phyloP scores from a whole-genome alignment of 1,140 invertebrate species.

The Ericerus pela region DNA sequence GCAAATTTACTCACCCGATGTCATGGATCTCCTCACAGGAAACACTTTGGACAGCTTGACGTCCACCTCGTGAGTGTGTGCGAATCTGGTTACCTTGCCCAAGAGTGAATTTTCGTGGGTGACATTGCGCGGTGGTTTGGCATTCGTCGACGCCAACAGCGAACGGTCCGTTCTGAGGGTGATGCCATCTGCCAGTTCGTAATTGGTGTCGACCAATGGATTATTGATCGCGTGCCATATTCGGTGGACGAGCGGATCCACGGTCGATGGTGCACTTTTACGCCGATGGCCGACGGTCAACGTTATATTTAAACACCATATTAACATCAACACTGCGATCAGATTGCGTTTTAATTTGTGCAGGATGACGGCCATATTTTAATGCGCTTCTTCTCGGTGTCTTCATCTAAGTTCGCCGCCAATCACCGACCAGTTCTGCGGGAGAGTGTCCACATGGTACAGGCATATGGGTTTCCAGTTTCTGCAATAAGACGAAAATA shows the following conservation, averaged over 20 bases:
- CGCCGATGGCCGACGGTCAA: not conserved
- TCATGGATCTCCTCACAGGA: not conserved
- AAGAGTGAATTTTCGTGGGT: not conserved
- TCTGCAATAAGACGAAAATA: no score
- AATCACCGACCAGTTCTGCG: not conserved
- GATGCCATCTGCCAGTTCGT: not conserved
- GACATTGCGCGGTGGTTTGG: not conserved
- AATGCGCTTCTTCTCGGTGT: not conserved
- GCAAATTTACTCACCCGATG: not conserved
- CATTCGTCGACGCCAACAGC: not conserved
- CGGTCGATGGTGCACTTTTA: not conserved
- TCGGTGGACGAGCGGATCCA: not conserved
- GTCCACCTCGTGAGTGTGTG: not conserved
- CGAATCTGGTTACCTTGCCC: not conserved
- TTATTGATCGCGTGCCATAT: not conserved
- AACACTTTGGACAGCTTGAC: not conserved
- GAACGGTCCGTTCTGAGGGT: not conserved
- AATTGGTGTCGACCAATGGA: not conserved
- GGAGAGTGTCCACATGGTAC: no score
- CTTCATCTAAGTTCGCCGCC: not conserved
- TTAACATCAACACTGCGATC: not conserved
- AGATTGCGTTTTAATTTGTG: slow-evolving; percentile 2
- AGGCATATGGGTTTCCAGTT: no score
- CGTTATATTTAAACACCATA: slow-evolving; percentile 1
- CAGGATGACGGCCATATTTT: slow-evolving; percentile 1